Conservation (phyloP, 2,888 invertebrate genomes). For the Unio delphinus region DNA sequence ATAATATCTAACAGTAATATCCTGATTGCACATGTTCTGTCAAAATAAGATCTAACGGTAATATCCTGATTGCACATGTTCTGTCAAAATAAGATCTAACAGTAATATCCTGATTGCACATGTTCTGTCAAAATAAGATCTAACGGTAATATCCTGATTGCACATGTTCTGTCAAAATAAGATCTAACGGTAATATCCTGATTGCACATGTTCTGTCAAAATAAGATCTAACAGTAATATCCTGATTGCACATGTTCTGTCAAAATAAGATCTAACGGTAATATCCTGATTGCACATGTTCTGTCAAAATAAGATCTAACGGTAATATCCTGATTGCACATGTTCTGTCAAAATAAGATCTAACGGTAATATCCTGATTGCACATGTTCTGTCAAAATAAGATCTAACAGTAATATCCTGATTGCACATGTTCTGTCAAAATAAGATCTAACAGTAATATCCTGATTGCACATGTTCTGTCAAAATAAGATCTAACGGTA, state of each 20-base stretch:
- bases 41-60: neutral
- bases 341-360: neutral
- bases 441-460: neutral
- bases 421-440: neutral
- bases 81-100: neutral
- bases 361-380: neutral
- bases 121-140: neutral
- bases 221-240: neutral
- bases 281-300: neutral
- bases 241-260: neutral
- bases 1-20: neutral
- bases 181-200: neutral
- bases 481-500: neutral
- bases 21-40: neutral
- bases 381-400: neutral
- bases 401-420: neutral
- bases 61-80: neutral
- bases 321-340: neutral
- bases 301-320: neutral
- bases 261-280: neutral
- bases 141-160: neutral
- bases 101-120: neutral
- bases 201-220: neutral
- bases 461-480: neutral
- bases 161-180: neutral